Conservation (phyloP, 2,888 invertebrate genomes). For the Leptogaster cylindrica region DNA sequence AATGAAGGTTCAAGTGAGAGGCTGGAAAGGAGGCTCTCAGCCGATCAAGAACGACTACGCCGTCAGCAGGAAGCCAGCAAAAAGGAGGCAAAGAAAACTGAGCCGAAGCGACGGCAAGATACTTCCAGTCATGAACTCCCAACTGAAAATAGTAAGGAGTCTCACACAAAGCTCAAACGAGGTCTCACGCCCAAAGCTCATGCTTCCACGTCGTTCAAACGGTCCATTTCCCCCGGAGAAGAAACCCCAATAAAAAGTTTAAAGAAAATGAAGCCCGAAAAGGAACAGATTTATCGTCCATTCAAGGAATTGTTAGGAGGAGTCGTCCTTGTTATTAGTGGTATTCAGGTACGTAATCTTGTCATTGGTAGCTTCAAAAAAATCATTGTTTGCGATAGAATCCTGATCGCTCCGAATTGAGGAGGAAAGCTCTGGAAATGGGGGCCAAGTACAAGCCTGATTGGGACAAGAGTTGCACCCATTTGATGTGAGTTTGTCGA, state of each 20-base stretch:
- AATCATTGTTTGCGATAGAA: conserved; percentile 63
- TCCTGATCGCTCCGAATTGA: conserved; percentile 73
- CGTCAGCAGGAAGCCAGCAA: conserved; percentile 50
- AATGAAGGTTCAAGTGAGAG: conserved; percentile 61
- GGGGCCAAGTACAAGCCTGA: conserved; percentile 80
- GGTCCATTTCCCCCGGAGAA: background rate
- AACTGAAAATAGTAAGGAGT: too few relatives aligned
- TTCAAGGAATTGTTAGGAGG: conserved; percentile 69
- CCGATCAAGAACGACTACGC: conserved; percentile 53
- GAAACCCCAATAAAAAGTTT: conserved; percentile 20
- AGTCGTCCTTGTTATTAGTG: conserved; percentile 83
- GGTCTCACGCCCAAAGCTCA: background rate
- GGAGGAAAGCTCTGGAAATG: conserved; percentile 74
- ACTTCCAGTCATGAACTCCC: too few relatives aligned
- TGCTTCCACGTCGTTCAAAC: background rate
- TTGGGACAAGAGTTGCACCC: conserved; percentile 79
- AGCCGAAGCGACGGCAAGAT: too few relatives aligned
- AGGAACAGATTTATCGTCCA: conserved; percentile 59
- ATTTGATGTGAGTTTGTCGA: conserved; percentile 74
- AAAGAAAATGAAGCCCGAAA: conserved; percentile 53
- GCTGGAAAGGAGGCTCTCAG: conserved; percentile 60
- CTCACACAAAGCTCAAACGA: too few relatives aligned
- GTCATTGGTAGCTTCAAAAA: background rate
- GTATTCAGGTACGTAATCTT: conserved; percentile 65
- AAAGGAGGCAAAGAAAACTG: conserved; percentile 16